A percentile compares a stretch with the other conserved stretches of the same genome.
phyloP scores from a whole-genome alignment of 1,140 invertebrate species.

The Brachionus rubens region DNA sequence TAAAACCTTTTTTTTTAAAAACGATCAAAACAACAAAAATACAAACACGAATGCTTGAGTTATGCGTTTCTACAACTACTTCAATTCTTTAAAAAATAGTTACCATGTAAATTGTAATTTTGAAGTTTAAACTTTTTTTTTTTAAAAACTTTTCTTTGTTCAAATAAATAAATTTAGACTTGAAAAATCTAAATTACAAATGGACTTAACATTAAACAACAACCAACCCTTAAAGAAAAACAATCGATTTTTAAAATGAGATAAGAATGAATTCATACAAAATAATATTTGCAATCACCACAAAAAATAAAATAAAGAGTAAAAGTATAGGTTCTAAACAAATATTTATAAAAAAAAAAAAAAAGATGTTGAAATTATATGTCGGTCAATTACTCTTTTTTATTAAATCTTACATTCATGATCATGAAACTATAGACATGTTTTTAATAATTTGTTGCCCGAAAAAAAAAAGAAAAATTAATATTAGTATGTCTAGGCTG shows the following conservation, averaged over 20 bases:
- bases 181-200: constrained; percentile 25
- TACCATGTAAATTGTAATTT: background rate
- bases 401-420: constrained; percentile 39
- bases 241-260: constrained; percentile 31
- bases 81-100: constrained; percentile 33
- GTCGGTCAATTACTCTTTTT: constrained; percentile 44
- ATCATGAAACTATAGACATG: constrained; percentile 43
- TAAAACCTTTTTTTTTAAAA: constrained; percentile 5
- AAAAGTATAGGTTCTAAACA: background rate
- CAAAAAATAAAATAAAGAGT: background rate
- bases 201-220: background rate
- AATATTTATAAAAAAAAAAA: constrained; percentile 17
- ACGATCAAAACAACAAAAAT: background rate
- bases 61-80: constrained; percentile 39
- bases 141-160: too few species aligned
- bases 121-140: background rate
- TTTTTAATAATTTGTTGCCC: constrained; percentile 4
- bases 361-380: background rate
- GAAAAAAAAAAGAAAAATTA: too few species aligned
- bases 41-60: background rate
- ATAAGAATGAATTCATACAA: constrained; percentile 35
- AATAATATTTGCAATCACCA: constrained; percentile 43
- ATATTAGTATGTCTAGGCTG: constrained; percentile 35
- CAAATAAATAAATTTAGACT: background rate
- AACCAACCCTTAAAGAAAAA: background rate